phyloP scores from a whole-genome alignment of 2,797 vertebrate genomes.

The Lophura swinhoii region DNA sequence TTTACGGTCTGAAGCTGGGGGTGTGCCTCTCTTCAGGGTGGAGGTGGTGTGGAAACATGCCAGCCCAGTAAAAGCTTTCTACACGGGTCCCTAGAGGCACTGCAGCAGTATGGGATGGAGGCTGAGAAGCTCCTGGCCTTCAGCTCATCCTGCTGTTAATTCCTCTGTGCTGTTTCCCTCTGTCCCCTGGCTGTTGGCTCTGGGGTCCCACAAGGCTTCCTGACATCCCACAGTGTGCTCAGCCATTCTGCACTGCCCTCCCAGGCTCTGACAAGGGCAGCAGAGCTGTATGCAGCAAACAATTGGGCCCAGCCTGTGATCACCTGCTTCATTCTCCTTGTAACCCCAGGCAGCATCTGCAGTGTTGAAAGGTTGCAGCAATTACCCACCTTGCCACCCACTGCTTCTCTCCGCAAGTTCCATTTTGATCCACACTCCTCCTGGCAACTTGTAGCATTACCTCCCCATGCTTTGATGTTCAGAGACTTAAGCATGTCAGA shows the following conservation, averaged over 20 bases:
- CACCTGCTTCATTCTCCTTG: not conserved
- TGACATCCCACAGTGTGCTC: accelerated
- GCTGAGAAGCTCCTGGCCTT: not conserved
- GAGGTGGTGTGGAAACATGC: not conserved
- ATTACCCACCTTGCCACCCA: not conserved
- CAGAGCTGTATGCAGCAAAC: not conserved
- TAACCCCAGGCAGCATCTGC: not conserved
- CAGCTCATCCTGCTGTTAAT: not conserved
- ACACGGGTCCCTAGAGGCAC: not conserved
- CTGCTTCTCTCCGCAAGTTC: not conserved
- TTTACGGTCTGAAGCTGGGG: not conserved
- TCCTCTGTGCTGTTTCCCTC: not conserved
- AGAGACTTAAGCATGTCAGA: conserved; percentile 37
- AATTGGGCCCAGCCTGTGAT: not conserved
- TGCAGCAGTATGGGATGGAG: not conserved
- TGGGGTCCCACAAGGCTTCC: accelerated
- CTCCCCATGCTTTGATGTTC: conserved; percentile 33
- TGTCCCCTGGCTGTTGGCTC: not conserved
- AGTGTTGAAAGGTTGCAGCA: not conserved
- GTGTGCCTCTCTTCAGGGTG: not conserved
- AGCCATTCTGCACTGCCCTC: not conserved
- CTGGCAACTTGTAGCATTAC: conserved; percentile 20
- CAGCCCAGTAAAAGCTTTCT: conserved; percentile 43
- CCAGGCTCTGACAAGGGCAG: not conserved
- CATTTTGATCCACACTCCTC: conserved; percentile 21